Evolutionary conservation across 1,140 invertebrate genomes (phyloP), one percentile per base, ranked within the genome.

Genomic region (Macrobrachium rosenbergii): DNA sequence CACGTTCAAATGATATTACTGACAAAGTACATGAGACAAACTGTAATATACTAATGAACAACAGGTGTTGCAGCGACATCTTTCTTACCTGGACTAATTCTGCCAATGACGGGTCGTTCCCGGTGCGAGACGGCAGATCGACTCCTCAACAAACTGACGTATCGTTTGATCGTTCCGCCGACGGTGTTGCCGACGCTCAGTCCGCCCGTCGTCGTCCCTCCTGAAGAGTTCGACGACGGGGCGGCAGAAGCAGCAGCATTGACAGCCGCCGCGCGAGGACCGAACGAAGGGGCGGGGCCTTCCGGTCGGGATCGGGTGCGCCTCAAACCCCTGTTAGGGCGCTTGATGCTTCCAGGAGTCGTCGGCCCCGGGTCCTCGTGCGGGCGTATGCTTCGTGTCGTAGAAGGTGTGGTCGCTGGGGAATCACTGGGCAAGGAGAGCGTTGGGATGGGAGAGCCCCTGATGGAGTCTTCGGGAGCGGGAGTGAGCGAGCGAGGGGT

Each of bases 401-500:
- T 77, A 1, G 77, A 23, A 14, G 92, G 92, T 91, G 92, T 89
- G 91, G 73, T 77, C 0, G 77, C 64, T 2, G 76, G 76, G 19
- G 64, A 60, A 10, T 76, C 83, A 7, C 60, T 62, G 3, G 83
- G 60, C n/a, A 45, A 45, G 19, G 79, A 21, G 16, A 43, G n/a
- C 6, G 76, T 37, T 5, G 77, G 45, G 12, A 37, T 77, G n/a
- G 83, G 83, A 91, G 91, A 91, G 92, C 92, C 92, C 92, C 92
- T 92, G 92, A 91, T 91, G 91, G 92, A 91, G 91, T 92, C 92
- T 91, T 82, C 81, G 58, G 92, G 91, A 90, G 69, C 77, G 62
- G 77, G 73, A 75, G 75, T 64, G 91, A 91, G 90, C 23, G 78
- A 72, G 67, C 67, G 69, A 21, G 84, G 78, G 28, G 58, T 17